Conservation (phyloP, 2,113 vertebrate genomes). For the Galemys pyrenaicus region DNA sequence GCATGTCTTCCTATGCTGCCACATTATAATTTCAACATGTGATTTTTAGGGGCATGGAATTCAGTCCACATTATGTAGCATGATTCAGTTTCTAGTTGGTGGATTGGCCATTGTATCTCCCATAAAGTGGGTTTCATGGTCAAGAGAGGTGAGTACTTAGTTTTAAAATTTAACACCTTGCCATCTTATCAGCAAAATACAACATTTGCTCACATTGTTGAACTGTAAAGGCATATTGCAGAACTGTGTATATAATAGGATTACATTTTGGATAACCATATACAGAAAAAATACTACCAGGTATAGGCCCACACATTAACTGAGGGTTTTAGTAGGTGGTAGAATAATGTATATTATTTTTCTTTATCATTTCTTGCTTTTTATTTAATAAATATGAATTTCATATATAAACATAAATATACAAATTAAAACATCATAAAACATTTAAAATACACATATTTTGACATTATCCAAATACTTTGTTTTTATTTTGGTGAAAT, state of each 20-base stretch:
- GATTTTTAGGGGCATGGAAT: neutral
- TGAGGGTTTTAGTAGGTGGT: neutral
- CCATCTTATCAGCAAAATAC: neutral
- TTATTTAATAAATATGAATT: neutral
- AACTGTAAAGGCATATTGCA: neutral
- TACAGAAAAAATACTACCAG: neutral
- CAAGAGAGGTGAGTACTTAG: neutral
- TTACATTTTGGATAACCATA: neutral
- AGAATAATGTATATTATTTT: neutral
- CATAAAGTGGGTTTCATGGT: neutral
- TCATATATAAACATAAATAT: neutral
- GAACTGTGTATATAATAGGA: neutral
- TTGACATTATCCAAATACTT: neutral
- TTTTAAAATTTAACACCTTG: constrained; percentile 9
- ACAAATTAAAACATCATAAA: neutral
- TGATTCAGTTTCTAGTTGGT: neutral
- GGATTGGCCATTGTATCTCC: neutral
- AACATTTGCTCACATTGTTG: neutral
- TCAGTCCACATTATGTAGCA: neutral
- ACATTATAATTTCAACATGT: neutral
- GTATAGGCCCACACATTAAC: neutral
- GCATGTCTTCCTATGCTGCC: neutral
- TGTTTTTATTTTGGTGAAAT: neutral
- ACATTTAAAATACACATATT: neutral
- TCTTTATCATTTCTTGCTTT: neutral